Percentiles rank a stretch among this genome's conserved stretches.
phyloP scores from a whole-genome alignment of 2,888 invertebrate genomes.

The Mactromeris polynyma region DNA sequence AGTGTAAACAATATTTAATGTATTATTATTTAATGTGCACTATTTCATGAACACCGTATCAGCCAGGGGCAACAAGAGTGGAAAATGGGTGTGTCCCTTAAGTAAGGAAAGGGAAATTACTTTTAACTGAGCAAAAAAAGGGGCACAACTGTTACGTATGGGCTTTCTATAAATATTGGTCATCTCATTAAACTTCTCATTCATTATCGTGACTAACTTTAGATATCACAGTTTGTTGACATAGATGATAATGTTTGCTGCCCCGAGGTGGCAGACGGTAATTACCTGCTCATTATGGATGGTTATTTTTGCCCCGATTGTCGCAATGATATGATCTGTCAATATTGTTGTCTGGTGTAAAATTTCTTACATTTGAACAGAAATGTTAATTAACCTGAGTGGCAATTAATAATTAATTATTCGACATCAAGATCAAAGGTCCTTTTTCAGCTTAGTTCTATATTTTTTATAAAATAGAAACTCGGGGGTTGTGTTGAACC shows the following conservation, averaged over 20 bases:
- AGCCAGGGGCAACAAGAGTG: no score
- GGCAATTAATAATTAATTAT: background rate
- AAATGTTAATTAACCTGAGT: background rate
- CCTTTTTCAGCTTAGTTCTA: no score
- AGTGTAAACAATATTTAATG: no score
- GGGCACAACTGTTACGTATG: no score
- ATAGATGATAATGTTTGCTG: background rate
- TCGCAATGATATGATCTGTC: background rate
- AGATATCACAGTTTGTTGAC: background rate
- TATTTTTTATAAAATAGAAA: no score
- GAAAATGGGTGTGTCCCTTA: no score
- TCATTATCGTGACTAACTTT: background rate
- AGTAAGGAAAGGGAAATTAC: no score
- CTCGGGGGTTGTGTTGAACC: no score
- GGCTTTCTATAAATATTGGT: background rate
- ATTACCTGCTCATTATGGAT: constrained; percentile 18
- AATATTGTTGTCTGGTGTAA: constrained; percentile 9
- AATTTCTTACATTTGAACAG: background rate
- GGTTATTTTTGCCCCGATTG: background rate
- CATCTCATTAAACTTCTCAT: background rate
- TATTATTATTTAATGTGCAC: no score
- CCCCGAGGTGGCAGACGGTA: constrained; percentile 31
- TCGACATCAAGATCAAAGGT: no score
- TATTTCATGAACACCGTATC: no score
- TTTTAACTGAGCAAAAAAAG: no score